A percentile compares a stretch with the other conserved stretches of the same genome.
Conservation (phyloP, 2,113 vertebrate species). For the Bungarus multicinctus region DNA sequence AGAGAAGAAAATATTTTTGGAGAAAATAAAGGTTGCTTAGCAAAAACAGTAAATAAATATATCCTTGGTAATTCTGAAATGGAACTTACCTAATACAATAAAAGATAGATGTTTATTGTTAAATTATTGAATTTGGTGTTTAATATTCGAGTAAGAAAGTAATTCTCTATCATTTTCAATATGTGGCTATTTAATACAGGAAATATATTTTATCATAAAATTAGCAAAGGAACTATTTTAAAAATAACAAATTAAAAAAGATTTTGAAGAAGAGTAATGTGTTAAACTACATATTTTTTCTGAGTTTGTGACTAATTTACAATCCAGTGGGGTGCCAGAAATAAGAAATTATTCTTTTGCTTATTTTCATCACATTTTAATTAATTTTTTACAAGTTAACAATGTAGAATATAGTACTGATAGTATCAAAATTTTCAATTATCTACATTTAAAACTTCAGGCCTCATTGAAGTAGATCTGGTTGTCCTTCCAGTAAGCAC, state of each 20-base stretch:
- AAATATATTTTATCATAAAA: constrained; percentile 61
- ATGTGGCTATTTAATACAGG: constrained; percentile 44
- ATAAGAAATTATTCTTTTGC: constrained; percentile 27
- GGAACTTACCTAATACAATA: constrained; percentile 60
- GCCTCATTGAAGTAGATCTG: background rate
- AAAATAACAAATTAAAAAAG: constrained; percentile 40
- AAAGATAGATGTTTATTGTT: constrained; percentile 48
- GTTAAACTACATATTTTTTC: constrained; percentile 40
- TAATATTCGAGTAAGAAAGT: constrained; percentile 38
- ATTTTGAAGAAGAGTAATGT: constrained; percentile 35
- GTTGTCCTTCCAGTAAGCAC: background rate
- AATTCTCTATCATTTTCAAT: background rate
- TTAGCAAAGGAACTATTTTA: constrained; percentile 32
- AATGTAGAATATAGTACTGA: constrained; percentile 33
- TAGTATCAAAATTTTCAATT: constrained; percentile 19
- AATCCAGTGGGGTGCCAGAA: constrained; percentile 15
- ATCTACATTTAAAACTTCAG: background rate
- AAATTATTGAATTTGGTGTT: constrained; percentile 59
- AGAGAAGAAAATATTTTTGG: constrained; percentile 60
- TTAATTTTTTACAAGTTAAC: constrained; percentile 25
- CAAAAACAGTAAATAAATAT: constrained; percentile 64
- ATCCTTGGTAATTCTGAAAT: constrained; percentile 52
- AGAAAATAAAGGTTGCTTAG: constrained; percentile 63
- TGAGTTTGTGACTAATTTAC: constrained; percentile 8
- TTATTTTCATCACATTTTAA: constrained; percentile 35